phyloP scores from a whole-genome alignment of 2,797 vertebrate genomes.

The Rhadinocentrus ornatus region DNA sequence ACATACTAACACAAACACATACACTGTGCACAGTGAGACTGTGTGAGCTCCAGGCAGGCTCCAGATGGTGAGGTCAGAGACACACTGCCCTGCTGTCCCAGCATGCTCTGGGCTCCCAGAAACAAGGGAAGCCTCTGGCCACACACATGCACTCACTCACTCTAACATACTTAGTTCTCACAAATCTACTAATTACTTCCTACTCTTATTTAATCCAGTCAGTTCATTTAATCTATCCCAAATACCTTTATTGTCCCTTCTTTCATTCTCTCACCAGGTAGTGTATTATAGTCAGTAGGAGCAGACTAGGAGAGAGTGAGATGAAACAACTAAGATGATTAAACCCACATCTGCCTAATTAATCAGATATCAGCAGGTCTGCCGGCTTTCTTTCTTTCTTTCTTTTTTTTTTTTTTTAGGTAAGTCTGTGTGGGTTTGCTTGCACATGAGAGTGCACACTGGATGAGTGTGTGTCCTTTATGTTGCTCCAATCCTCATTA shows the following conservation, averaged over 20 bases:
- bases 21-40: constrained; percentile 39
- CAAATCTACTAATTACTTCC: constrained; percentile 69
- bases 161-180: constrained; percentile 58
- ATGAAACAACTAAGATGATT: constrained; percentile 67
- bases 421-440: constrained; percentile 28
- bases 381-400: no score
- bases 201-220: constrained; percentile 53
- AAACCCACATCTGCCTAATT: constrained; percentile 77
- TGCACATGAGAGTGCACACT: constrained; percentile 36
- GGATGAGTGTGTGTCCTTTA: constrained; percentile 64
- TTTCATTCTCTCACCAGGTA: constrained; percentile 51
- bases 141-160: constrained; percentile 46
- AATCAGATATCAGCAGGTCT: constrained; percentile 75
- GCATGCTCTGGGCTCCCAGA: constrained; percentile 79
- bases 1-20: constrained; percentile 22
- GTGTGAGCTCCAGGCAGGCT: constrained; percentile 69
- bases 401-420: no score
- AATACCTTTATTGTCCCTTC: constrained; percentile 49
- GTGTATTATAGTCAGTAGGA: constrained; percentile 36
- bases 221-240: constrained; percentile 51
- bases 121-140: constrained; percentile 78
- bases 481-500: constrained; percentile 72
- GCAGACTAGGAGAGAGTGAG: constrained; percentile 30
- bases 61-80: constrained; percentile 82
- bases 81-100: constrained; percentile 79